Conservation (phyloP, 1,140 invertebrate genomes). For the Lysiphlebus fabarum region DNA sequence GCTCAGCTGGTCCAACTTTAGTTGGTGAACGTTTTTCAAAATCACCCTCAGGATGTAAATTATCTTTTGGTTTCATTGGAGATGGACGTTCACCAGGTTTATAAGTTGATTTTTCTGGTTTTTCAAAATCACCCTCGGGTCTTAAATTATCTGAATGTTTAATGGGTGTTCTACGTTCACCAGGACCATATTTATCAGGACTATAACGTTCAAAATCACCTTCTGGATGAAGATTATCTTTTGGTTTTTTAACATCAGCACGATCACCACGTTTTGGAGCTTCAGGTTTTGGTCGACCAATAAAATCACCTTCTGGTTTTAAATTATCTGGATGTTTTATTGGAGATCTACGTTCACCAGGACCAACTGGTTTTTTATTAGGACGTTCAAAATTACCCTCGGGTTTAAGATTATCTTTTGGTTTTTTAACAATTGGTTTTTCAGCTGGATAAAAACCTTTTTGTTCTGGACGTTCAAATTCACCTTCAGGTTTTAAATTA, state of each 20-base stretch:
- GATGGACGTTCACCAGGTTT: slow-evolving; percentile 34
- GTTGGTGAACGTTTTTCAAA: slow-evolving; percentile 54
- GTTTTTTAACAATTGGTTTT: slow-evolving; percentile 52
- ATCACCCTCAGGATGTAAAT: slow-evolving; percentile 58
- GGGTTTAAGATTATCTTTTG: slow-evolving; percentile 57
- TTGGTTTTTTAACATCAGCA: slow-evolving; percentile 42
- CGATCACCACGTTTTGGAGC: slow-evolving; percentile 31
- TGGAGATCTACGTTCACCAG: slow-evolving; percentile 45
- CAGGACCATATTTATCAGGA: slow-evolving; percentile 32
- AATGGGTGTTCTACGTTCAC: slow-evolving; percentile 38
- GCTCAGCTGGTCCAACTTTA: slow-evolving; percentile 54
- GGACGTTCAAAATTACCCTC: slow-evolving; percentile 57
- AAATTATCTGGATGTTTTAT: slow-evolving; percentile 54
- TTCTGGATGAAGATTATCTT: slow-evolving; percentile 55
- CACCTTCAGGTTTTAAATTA: slow-evolving; percentile 45
- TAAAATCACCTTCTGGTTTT: slow-evolving; percentile 55
- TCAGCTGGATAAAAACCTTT: slow-evolving; percentile 56
- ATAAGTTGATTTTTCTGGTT: background rate
- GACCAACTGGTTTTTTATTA: slow-evolving; percentile 26
- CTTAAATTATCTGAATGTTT: slow-evolving; percentile 56
- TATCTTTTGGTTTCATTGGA: slow-evolving; percentile 51
- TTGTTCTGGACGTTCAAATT: slow-evolving; percentile 48
- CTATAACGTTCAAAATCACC: slow-evolving; percentile 51
- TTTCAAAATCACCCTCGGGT: slow-evolving; percentile 58
- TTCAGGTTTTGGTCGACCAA: slow-evolving; percentile 45